Base-by-base conservation (phyloP, 92 coral and sea anemone species). In the Epizoanthus fatuus region DNA sequence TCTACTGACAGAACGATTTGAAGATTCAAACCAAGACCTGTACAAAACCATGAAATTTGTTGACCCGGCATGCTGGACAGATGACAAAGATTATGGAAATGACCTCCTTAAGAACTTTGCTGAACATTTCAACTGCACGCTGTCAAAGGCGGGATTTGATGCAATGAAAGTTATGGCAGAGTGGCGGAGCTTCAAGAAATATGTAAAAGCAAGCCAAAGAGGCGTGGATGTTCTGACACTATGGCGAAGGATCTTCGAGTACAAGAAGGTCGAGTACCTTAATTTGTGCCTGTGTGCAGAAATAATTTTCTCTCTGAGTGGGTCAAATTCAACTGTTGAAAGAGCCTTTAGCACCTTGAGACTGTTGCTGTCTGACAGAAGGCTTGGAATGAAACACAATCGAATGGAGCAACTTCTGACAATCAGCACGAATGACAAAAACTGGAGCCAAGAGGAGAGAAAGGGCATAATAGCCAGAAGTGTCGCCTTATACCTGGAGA, bases 281-380 rank as follows among this genome's bases (percentile, higher is more conserved):
- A 75, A 75, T 59, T 39, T 75, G 59, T 75, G 42, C 67, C 66
- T 52, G 3, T 54, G 49, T 7, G 42, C 66, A 55, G 66, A 75
- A 22, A 20, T 75, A 15, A 59, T 75, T 4, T 13, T 75, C 37
- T 42, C 39, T 49, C 10, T 54, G 52, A 75, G 81, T 5, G 17
- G 81, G 15, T 52, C 81, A 15, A 75, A 75, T 75, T 75, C 67
- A 5, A 29, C 65, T 7, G 81, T 54, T 15, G 79, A 53, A 38
- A 67, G 60, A 51, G 72, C 74, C 37, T 80, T 80, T 52, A 80
- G 85, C 85, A 81, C 86, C 14, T 19, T 63, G 69, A 56, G 81
- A 49, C 68, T 56, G 40, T 22, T 76, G 69, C 69, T 56, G 68
- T 76, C 51, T 4, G 69, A 76, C 69, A 3, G 81, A 35, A 76